phyloP scores from a whole-genome alignment of 2,797 vertebrate species.

The Sebastes iracundus region DNA sequence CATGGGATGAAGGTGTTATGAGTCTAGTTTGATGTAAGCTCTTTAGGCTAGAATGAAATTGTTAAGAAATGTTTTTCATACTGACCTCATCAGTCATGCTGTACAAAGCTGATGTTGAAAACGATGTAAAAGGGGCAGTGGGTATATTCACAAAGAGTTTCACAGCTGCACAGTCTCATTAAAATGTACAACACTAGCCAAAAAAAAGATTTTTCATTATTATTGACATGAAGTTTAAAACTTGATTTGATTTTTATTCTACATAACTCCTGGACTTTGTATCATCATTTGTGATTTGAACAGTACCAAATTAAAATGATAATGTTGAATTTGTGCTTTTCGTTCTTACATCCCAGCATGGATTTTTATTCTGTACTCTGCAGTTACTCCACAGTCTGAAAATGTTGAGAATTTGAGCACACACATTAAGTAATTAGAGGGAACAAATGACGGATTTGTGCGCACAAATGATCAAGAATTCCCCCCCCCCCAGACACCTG shows the following conservation, averaged over 20 bases:
- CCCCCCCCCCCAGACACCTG: not conserved
- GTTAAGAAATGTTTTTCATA: slow-evolving; percentile 28
- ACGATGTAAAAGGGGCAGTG: not conserved
- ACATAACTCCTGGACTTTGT: slow-evolving; percentile 32
- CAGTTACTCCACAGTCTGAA: not conserved
- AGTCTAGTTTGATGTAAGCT: slow-evolving; percentile 23
- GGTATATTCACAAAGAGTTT: not conserved
- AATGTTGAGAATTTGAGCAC: not conserved
- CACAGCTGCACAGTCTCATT: not conserved
- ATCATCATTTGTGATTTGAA: slow-evolving; percentile 37
- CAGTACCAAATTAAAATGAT: slow-evolving; percentile 52
- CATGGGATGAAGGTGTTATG: slow-evolving; percentile 16
- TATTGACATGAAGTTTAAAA: slow-evolving; percentile 19
- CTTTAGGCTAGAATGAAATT: slow-evolving; percentile 19
- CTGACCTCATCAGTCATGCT: slow-evolving; percentile 26
- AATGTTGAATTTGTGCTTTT: not conserved
- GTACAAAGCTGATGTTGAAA: slow-evolving; percentile 11
- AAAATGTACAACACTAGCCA: not conserved
- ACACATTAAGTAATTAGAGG: not conserved
- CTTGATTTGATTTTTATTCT: slow-evolving; percentile 32
- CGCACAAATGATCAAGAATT: not conserved
- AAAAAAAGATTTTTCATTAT: not conserved
- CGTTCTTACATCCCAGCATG: not conserved
- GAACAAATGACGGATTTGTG: slow-evolving; percentile 4
- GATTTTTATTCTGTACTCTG: not conserved